Percentiles rank a stretch among this genome's conserved stretches.
These are phyloP conservation scores for Craterocephalus amniculus DNA, from an alignment of 2,797 vertebrate genomes.

Conservation along the genomic window DNA sequence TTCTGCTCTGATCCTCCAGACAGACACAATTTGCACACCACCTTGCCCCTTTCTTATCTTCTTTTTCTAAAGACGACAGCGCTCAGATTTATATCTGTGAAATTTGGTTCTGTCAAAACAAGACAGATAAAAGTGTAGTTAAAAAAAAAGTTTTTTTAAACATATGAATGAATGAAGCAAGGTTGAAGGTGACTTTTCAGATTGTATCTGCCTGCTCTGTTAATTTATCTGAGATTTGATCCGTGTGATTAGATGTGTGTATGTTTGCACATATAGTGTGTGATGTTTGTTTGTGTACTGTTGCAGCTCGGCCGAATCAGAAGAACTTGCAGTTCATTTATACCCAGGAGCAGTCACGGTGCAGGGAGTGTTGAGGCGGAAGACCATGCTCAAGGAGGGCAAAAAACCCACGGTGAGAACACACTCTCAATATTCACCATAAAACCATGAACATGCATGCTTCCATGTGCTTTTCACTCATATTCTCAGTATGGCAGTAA, in stretches of 20 bases:
- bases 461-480: constrained; percentile 19
- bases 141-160: neutral
- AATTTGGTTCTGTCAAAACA: constrained; percentile 31
- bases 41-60: constrained; percentile 37
- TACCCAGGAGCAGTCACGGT: constrained; percentile 96
- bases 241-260: constrained; percentile 8
- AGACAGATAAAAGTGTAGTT: neutral
- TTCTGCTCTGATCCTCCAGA: constrained; percentile 66
- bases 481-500: constrained; percentile 5
- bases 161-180: neutral
- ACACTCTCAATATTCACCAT: neutral
- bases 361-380: constrained; percentile 95
- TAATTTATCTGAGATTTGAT: constrained; percentile 34
- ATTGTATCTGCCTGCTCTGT: constrained; percentile 47
- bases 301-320: constrained; percentile 93
- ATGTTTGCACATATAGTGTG: constrained; percentile 6
- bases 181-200: constrained; percentile 46
- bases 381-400: constrained; percentile 97
- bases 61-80: constrained; percentile 13
- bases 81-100: constrained; percentile 43
- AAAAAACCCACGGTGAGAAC: constrained; percentile 96
- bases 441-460: neutral
- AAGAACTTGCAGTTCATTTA: constrained; percentile 95
- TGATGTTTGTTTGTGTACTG: constrained; percentile 45
- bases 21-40: constrained; percentile 71